Percentiles rank a stretch among this genome's conserved stretches.
Evolutionary conservation across 2,888 invertebrate species (phyloP).

Genomic region (Meliscaeva auricollis): DNA sequence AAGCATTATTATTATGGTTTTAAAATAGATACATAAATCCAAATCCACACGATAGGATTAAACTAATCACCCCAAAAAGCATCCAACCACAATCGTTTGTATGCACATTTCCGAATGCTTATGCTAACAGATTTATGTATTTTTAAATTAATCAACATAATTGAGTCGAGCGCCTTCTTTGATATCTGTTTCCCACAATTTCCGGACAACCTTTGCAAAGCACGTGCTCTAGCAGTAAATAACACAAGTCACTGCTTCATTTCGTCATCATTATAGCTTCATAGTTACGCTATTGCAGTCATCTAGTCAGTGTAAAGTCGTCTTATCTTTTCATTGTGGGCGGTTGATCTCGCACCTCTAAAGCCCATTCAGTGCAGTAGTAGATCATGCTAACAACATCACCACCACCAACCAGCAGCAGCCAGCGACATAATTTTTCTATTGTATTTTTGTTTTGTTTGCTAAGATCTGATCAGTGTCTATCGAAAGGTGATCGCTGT

Average conservation of each 20-base stretch:
- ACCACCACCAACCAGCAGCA: background rate
- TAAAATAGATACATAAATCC: slow-evolving; percentile 20
- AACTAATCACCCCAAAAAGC: slow-evolving; percentile 37
- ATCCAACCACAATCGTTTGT: background rate
- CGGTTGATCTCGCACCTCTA: slow-evolving; percentile 40
- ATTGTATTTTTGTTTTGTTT: slow-evolving; percentile 46
- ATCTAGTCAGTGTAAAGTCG: slow-evolving; percentile 4
- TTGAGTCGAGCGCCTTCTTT: slow-evolving; percentile 38
- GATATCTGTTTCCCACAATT: slow-evolving; percentile 52
- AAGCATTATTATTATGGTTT: slow-evolving; percentile 1
- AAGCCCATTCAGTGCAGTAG: slow-evolving; percentile 45
- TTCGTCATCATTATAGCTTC: slow-evolving; percentile 39
- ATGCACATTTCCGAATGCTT: background rate
- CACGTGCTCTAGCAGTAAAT: slow-evolving; percentile 42
- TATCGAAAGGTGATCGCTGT: slow-evolving; percentile 68
- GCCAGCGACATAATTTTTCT: slow-evolving; percentile 34
- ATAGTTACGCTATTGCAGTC: background rate
- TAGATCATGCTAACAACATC: background rate
- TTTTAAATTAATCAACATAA: slow-evolving; percentile 38
- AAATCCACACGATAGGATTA: slow-evolving; percentile 9
- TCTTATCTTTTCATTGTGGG: slow-evolving; percentile 40
- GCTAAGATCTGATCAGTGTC: slow-evolving; percentile 66
- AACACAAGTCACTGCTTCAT: slow-evolving; percentile 4
- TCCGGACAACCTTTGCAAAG: slow-evolving; percentile 30
- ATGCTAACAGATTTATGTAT: slow-evolving; percentile 67